Percentiles rank a stretch among this genome's conserved stretches.
Conservation (phyloP, 2,888 invertebrate genomes). For the Acheta domesticus region DNA sequence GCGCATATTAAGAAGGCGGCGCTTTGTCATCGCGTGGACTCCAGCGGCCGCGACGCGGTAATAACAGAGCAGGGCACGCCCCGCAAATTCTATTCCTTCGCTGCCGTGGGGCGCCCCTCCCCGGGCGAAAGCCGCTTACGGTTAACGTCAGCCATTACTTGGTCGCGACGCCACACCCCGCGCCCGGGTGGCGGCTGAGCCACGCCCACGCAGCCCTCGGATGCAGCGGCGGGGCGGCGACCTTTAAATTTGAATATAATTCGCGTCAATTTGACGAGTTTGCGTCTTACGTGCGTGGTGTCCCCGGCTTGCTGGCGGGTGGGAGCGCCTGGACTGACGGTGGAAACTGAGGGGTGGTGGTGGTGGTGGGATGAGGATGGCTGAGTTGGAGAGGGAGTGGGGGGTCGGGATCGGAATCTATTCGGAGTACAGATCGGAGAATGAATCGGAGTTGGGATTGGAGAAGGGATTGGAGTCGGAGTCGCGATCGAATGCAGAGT, state of each 20-base stretch:
- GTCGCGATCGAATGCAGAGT: no score
- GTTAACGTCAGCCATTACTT: neutral
- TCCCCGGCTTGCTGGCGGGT: neutral
- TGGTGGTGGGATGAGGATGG: no score
- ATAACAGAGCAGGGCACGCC: neutral
- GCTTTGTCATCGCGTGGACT: neutral
- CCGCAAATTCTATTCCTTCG: neutral
- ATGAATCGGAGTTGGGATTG: no score
- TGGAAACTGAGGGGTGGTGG: no score
- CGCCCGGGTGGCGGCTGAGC: no score
- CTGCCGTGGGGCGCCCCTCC: neutral
- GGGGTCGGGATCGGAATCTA: no score
- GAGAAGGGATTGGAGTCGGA: no score
- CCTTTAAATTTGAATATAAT: conserved; percentile 18
- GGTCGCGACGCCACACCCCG: neutral
- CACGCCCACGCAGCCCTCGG: no score
- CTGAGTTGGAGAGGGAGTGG: no score
- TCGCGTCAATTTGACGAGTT: conserved; percentile 9
- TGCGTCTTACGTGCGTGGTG: neutral
- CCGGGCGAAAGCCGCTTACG: neutral
- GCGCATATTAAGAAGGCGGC: neutral
- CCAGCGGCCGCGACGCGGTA: neutral
- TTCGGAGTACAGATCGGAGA: no score
- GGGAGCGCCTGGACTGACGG: neutral
- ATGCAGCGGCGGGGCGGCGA: neutral